phyloP scores from a whole-genome alignment of 2,888 invertebrate species.

The Hirudinaria manillensis region DNA sequence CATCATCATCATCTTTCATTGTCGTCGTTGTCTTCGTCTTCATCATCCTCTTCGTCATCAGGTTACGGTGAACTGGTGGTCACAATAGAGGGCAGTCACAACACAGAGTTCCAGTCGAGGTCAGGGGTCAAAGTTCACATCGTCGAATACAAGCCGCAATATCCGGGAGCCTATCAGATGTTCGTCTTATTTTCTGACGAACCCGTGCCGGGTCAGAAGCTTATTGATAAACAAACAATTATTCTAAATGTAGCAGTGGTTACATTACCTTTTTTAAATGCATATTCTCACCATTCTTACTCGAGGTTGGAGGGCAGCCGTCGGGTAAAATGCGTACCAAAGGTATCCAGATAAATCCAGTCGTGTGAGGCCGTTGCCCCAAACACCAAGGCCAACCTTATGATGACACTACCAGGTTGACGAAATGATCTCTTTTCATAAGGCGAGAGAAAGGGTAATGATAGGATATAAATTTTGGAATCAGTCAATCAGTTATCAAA shows the following conservation, averaged over 20 bases:
- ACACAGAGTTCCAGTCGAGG: slow-evolving; percentile 71
- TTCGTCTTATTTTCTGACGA: slow-evolving; percentile 86
- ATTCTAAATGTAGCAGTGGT: too few relatives aligned
- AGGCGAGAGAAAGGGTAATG: too few relatives aligned
- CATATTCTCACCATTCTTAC: slow-evolving; percentile 55
- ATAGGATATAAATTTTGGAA: too few relatives aligned
- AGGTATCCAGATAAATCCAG: slow-evolving; percentile 60
- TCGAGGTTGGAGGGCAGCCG: slow-evolving; percentile 74
- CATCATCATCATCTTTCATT: background rate
- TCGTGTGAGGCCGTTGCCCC: slow-evolving; percentile 86
- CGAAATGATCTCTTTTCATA: background rate
- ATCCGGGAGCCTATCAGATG: slow-evolving; percentile 90
- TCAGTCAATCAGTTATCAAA: too few relatives aligned
- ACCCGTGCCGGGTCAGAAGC: slow-evolving; percentile 46
- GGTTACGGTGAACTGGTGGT: slow-evolving; percentile 86
- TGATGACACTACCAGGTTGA: slow-evolving; percentile 58
- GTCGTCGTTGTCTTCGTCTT: background rate
- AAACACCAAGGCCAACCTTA: slow-evolving; percentile 84
- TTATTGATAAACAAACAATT: background rate
- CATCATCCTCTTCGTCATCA: slow-evolving; percentile 34
- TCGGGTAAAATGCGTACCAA: slow-evolving; percentile 50
- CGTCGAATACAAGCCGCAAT: slow-evolving; percentile 79
- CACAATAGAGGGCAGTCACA: slow-evolving; percentile 89
- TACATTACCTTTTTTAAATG: too few relatives aligned
- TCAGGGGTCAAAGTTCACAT: slow-evolving; percentile 72